Percentiles rank a stretch among this genome's conserved stretches.
phyloP scores from a whole-genome alignment of 2,113 vertebrate species.

The Myodes glareolus region DNA sequence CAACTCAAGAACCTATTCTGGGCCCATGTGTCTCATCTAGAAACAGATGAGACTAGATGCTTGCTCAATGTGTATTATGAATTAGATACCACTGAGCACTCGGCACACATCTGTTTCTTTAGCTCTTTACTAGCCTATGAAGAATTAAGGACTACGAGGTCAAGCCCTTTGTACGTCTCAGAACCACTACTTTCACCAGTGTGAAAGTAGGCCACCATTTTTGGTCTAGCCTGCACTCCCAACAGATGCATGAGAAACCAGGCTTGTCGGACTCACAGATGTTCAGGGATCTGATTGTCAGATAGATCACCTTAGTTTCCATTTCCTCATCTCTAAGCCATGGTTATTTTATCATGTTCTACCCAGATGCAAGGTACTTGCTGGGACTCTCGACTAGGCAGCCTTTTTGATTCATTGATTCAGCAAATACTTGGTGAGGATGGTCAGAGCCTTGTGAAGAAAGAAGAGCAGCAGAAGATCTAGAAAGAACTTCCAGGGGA shows the following conservation, averaged over 20 bases:
- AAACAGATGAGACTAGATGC: neutral
- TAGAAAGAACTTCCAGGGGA: neutral
- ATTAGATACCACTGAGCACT: neutral
- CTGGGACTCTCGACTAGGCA: neutral
- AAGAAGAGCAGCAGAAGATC: neutral
- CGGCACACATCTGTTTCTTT: neutral
- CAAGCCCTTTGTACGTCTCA: neutral
- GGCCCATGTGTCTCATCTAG: neutral
- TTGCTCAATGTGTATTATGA: neutral
- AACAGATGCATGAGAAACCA: neutral
- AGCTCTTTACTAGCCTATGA: neutral
- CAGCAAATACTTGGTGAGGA: neutral
- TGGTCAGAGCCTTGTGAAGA: neutral
- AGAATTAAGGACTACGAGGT: neutral
- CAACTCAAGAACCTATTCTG: neutral
- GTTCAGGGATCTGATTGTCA: neutral
- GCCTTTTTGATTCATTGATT: neutral
- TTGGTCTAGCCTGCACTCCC: neutral
- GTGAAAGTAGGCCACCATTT: neutral
- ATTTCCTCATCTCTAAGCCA: neutral
- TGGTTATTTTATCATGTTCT: neutral
- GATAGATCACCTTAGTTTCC: neutral
- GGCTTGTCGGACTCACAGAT: neutral
- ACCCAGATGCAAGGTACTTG: neutral
- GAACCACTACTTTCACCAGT: neutral